Conservation (phyloP, 1,140 invertebrate species). For the Cherax quadricarinatus region DNA sequence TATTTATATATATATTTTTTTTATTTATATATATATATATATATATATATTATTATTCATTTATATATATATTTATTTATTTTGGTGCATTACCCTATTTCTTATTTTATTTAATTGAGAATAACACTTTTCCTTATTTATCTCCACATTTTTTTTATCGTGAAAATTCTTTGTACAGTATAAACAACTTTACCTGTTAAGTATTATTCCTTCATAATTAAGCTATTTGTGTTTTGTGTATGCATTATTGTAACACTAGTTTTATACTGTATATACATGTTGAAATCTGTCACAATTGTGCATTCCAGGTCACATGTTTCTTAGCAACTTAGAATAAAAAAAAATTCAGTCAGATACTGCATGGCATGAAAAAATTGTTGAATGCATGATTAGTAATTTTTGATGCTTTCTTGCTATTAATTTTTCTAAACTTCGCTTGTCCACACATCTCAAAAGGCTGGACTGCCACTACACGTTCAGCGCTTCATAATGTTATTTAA, state of each 20-base stretch:
- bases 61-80: too few species aligned
- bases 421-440: too few species aligned
- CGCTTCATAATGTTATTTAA: too few species aligned
- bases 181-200: too few species aligned
- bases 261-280: background rate
- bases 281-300: background rate
- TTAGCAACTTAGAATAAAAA: background rate
- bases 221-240: background rate
- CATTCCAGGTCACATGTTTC: background rate
- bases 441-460: too few species aligned
- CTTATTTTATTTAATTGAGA: background rate
- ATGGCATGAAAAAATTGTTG: background rate
- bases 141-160: background rate
- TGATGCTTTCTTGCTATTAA: background rate
- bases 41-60: too few species aligned
- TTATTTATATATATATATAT: too few species aligned
- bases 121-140: background rate
- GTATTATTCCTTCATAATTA: background rate
- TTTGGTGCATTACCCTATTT: too few species aligned
- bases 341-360: background rate
- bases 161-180: background rate
- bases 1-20: too few species aligned
- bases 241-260: background rate
- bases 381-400: background rate
- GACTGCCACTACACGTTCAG: too few species aligned